These are phyloP conservation scores for Yponomeuta evonymella DNA, from an alignment of 2,888 invertebrate genomes.

Conservation along the genomic window DNA sequence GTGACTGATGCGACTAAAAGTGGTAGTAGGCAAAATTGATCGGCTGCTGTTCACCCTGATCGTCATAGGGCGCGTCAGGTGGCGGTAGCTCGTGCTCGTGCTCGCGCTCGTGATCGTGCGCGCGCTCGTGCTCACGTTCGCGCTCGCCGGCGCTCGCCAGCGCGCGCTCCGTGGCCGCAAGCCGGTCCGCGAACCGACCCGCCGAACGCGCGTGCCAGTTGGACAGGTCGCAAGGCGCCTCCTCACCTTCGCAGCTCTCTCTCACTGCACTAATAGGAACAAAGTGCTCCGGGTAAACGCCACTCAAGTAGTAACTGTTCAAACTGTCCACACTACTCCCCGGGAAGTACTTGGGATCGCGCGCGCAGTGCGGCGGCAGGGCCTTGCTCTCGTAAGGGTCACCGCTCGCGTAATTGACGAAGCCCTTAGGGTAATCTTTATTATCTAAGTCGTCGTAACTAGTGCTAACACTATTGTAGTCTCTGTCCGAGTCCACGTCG, in stretches of 20 bases:
- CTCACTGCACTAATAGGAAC: slow-evolving; percentile 24
- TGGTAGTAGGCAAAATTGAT: slow-evolving; percentile 71
- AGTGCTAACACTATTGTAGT: slow-evolving; percentile 30
- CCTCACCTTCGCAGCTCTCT: slow-evolving; percentile 26
- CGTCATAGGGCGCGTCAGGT: not conserved
- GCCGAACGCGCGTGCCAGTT: slow-evolving; percentile 50
- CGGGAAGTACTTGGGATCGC: slow-evolving; percentile 6
- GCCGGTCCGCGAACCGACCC: slow-evolving; percentile 32
- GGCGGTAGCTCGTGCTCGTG: not conserved
- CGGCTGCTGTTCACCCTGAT: slow-evolving; percentile 36
- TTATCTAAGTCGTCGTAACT: slow-evolving; percentile 23
- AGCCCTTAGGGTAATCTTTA: slow-evolving; percentile 24
- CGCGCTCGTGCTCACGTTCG: slow-evolving; percentile 13
- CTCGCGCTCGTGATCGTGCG: not conserved
- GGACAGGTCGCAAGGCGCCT: slow-evolving; percentile 60
- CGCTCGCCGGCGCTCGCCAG: slow-evolving; percentile 33
- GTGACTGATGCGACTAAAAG: slow-evolving; percentile 37
- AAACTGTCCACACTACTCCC: slow-evolving; percentile 14
- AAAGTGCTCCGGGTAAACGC: slow-evolving; percentile 34
- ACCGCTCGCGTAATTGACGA: slow-evolving; percentile 21
- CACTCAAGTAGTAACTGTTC: slow-evolving; percentile 25
- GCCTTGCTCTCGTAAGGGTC: slow-evolving; percentile 21
- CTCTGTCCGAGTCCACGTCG: slow-evolving; percentile 9
- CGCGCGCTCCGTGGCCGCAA: slow-evolving; percentile 30
- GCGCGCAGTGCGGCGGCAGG: not conserved